phyloP scores from a whole-genome alignment of 2,888 invertebrate species.

The Aphidius colemani region DNA sequence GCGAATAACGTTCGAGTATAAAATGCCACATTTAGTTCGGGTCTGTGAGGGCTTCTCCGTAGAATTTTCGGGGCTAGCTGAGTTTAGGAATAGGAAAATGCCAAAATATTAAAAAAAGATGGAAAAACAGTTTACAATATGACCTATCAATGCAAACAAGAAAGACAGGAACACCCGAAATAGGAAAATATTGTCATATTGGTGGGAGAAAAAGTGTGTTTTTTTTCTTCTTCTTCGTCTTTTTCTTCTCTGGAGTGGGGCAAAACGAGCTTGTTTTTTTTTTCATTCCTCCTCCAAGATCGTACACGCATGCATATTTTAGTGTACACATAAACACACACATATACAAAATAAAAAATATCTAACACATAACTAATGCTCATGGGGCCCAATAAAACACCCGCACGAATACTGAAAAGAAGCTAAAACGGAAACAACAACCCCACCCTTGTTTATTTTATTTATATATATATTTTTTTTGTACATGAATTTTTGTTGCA shows the following conservation, averaged over 20 bases:
- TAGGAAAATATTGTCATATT: conserved; percentile 15
- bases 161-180: conserved; percentile 18
- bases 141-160: background rate
- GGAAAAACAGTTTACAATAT: background rate
- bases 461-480: background rate
- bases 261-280: conserved; percentile 23
- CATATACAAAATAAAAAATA: background rate
- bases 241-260: conserved; percentile 5
- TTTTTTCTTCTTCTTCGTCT: background rate
- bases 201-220: conserved; percentile 4
- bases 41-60: conserved; percentile 13
- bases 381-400: conserved; percentile 30
- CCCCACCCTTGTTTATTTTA: conserved; percentile 19
- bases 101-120: no score
- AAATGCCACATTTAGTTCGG: conserved; percentile 36
- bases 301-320: conserved; percentile 29
- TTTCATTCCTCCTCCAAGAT: conserved; percentile 5
- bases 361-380: conserved; percentile 3
- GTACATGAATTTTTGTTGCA: no score
- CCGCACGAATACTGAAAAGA: conserved; percentile 43
- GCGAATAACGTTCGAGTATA: conserved; percentile 36
- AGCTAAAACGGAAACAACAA: conserved; percentile 37
- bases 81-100: no score
- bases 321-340: conserved; percentile 14
- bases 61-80: conserved; percentile 22